Conservation (phyloP, 2,113 vertebrate species). For the Smithornis capensis region DNA sequence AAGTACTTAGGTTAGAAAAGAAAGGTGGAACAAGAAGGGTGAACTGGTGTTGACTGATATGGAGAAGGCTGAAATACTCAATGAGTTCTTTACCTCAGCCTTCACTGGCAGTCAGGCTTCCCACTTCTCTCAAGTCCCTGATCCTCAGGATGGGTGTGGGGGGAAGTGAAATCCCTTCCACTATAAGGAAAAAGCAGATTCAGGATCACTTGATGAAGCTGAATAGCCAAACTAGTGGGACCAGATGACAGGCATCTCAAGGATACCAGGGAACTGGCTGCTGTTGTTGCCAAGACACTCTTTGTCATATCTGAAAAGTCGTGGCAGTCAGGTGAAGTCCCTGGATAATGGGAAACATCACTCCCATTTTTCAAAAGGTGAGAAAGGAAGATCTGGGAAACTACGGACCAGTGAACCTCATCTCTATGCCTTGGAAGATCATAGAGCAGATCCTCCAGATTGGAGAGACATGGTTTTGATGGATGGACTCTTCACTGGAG, state of each 20-base stretch:
- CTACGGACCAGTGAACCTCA: background rate
- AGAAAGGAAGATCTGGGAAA: background rate
- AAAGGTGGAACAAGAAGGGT: background rate
- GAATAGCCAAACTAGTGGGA: background rate
- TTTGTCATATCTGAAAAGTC: background rate
- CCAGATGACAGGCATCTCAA: background rate
- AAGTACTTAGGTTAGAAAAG: background rate
- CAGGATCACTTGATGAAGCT: background rate
- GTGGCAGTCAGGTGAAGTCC: background rate
- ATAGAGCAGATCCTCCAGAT: background rate
- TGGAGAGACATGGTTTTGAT: background rate
- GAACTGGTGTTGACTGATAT: background rate
- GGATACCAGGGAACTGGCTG: background rate
- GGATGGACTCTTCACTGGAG: background rate
- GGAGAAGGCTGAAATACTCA: background rate
- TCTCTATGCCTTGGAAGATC: background rate
- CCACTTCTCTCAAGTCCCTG: background rate
- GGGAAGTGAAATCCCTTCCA: background rate
- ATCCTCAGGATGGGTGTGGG: background rate
- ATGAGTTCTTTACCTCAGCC: background rate
- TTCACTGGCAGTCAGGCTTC: background rate
- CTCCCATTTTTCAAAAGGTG: background rate
- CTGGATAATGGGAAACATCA: accelerated
- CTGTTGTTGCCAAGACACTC: background rate
- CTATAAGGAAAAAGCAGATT: background rate